Evolutionary conservation across 1,140 invertebrate species (phyloP).

Genomic region (Paracyclopina nana): DNA sequence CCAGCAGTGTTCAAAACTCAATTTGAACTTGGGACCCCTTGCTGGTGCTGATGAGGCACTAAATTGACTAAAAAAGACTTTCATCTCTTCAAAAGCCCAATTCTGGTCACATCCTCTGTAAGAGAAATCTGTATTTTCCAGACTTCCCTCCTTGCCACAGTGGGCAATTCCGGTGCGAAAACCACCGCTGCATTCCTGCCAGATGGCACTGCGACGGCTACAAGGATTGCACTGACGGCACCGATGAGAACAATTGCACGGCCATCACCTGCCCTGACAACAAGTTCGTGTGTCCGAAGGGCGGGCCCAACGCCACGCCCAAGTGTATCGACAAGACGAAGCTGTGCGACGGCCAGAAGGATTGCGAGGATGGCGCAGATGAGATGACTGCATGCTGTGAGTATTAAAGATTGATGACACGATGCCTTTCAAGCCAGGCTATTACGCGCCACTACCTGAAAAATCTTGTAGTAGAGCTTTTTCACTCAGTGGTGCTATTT

Average conservation of each 20-base stretch:
- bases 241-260: constrained; percentile 72
- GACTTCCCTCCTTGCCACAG: constrained; percentile 72
- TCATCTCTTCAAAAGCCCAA: too few species aligned
- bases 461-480: not conserved
- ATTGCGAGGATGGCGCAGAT: constrained; percentile 75
- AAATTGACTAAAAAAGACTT: too few species aligned
- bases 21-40: too few species aligned
- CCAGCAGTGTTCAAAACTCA: too few species aligned
- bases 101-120: not conserved
- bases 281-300: constrained; percentile 71
- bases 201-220: constrained; percentile 32
- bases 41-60: too few species aligned
- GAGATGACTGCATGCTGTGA: constrained; percentile 71
- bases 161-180: constrained; percentile 78
- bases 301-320: constrained; percentile 40
- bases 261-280: constrained; percentile 69
- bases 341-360: constrained; percentile 67
- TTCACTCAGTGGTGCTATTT: not conserved
- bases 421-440: too few species aligned
- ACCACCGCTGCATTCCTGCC: constrained; percentile 72
- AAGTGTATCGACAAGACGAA: constrained; percentile 69
- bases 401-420: constrained; percentile 26
- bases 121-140: constrained; percentile 24
- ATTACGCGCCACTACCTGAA: too few species aligned
- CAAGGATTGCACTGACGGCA: constrained; percentile 28